A percentile compares a stretch with the other conserved stretches of the same genome.
phyloP scores from a whole-genome alignment of 2,888 invertebrate species.

The Dasypolia templi region DNA sequence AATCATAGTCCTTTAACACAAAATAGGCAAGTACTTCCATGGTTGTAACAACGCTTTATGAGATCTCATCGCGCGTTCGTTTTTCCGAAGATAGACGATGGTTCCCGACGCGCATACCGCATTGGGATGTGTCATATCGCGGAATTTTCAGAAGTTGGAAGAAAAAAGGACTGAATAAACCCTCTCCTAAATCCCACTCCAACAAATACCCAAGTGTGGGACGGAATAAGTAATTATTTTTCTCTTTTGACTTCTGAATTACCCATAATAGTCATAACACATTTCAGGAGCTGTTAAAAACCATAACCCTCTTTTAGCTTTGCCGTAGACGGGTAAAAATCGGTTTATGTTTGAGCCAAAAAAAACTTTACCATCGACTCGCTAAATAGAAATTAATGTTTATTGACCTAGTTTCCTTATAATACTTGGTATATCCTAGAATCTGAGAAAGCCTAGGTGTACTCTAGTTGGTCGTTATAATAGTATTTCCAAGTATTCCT shows the following conservation, averaged over 20 bases:
- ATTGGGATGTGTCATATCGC: background rate
- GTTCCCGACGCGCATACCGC: background rate
- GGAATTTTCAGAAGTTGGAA: background rate
- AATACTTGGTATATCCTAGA: background rate
- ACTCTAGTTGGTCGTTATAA: conserved; percentile 3
- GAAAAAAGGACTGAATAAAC: background rate
- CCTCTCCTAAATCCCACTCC: background rate
- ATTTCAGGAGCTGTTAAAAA: background rate
- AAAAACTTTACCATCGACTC: background rate
- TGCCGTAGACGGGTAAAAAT: background rate
- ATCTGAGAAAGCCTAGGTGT: background rate
- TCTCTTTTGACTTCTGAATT: background rate
- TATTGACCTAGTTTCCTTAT: background rate
- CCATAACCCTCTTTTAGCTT: background rate
- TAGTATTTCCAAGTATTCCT: conserved; percentile 21
- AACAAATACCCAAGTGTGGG: background rate
- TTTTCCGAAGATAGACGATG: background rate
- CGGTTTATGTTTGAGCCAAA: background rate
- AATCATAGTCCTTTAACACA: background rate
- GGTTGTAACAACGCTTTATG: background rate
- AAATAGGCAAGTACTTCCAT: background rate
- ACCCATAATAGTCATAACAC: background rate
- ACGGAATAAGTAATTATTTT: background rate
- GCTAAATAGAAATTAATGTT: background rate
- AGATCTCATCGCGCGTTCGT: background rate